A percentile compares a stretch with the other conserved stretches of the same genome.
phyloP scores from a whole-genome alignment of 2,888 invertebrate species.

The Galeopsomyia nigrocyanea region DNA sequence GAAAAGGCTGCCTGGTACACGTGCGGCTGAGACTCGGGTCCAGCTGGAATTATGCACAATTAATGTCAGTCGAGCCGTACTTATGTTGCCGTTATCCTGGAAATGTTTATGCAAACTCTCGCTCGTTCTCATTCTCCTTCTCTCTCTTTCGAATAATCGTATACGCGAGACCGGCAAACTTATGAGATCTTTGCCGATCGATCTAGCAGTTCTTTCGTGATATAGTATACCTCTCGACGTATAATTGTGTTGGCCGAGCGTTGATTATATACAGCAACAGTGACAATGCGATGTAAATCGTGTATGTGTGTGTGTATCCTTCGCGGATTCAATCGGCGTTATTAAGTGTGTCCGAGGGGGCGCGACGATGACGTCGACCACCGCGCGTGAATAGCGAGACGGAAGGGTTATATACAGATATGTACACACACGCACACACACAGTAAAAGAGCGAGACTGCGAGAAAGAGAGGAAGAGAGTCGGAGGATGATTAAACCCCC shows the following conservation, averaged over 20 bases:
- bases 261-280: not conserved
- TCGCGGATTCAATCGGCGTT: no score
- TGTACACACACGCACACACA: not conserved
- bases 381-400: not conserved
- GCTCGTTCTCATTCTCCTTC: slow-evolving; percentile 28
- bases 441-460: slow-evolving; percentile 47
- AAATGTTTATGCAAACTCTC: slow-evolving; percentile 46
- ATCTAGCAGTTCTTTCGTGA: no score
- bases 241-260: not conserved
- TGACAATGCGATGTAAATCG: not conserved
- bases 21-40: slow-evolving; percentile 18
- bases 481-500: slow-evolving; percentile 66
- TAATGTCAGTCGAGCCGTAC: slow-evolving; percentile 65
- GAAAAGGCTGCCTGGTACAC: slow-evolving; percentile 17
- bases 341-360: no score
- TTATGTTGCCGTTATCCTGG: slow-evolving; percentile 54
- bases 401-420: slow-evolving; percentile 34
- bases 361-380: no score
- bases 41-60: slow-evolving; percentile 63
- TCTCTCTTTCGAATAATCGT: slow-evolving; percentile 38
- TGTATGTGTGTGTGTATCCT: no score
- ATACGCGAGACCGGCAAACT: slow-evolving; percentile 38
- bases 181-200: slow-evolving; percentile 28
- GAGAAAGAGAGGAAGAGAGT: slow-evolving; percentile 53
- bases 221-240: not conserved